Evolutionary conservation across 2,797 vertebrate genomes (phyloP), one percentile per base, ranked within the genome.

Genomic region (Balearica regulorum): DNA sequence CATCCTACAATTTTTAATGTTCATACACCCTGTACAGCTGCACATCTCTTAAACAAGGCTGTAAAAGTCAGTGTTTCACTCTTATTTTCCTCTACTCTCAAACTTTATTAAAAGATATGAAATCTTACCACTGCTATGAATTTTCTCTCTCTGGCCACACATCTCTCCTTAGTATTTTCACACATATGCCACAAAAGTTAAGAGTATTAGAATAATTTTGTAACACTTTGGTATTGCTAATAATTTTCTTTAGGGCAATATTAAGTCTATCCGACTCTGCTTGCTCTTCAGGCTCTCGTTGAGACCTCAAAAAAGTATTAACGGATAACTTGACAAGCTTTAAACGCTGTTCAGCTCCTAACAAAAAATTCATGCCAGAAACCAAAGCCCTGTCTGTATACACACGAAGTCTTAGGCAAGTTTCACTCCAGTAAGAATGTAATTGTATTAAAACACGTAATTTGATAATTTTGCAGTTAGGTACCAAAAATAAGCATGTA

Each of bases 361-460:
- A 97, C 92, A 93, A 82, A 96, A 95, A 93, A 90, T n/a, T 86
- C 80, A 62, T 70, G 71, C 83, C 86, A 85, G 83, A 89, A 95
- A 89, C 83, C 81, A 94, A 96, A 95, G 94, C 66, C 58, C 71
- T 65, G 65, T 41, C 72, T 88, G 73, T 19, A 65, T 71, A 83
- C 54, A 93, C 3, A 12, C 33, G 2, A 91, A 87, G 54, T 17
- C 82, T 71, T 46, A 83, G 79, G 81, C 83, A 87, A 93, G 94
- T 88, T 95, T 94, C 89, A 93, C 92, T 95, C 83, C 78, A 33
- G 21, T 92, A 95, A 84, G 94, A 95, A 91, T 55, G 85, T 97
- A 97, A 98, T 97, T 98, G 97, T 97, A 98, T 97, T 97, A 98
- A 97, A 96, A 95, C 28, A 89, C 94, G 93, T 94, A 92, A 95